phyloP scores from a whole-genome alignment of 1,140 invertebrate species.

The Polyergus mexicanus region DNA sequence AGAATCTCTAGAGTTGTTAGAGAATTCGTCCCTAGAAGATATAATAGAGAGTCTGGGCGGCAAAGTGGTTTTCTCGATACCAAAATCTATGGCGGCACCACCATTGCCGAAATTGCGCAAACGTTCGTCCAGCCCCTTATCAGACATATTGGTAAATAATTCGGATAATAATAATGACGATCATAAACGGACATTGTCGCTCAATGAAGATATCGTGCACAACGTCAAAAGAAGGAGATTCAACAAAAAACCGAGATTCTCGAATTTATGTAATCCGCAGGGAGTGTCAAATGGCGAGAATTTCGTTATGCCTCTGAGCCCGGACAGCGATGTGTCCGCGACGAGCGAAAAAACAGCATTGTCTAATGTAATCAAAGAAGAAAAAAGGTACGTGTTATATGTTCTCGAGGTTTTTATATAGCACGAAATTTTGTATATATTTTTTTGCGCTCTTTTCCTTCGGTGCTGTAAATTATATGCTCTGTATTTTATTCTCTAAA shows the following conservation, averaged over 20 bases:
- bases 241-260: slow-evolving; percentile 76
- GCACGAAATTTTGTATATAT: background rate
- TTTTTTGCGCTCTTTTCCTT: slow-evolving; percentile 17
- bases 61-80: slow-evolving; percentile 66
- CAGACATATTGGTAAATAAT: slow-evolving; percentile 81
- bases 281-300: slow-evolving; percentile 82
- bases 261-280: slow-evolving; percentile 68
- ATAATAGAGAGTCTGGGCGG: slow-evolving; percentile 77
- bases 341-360: slow-evolving; percentile 82
- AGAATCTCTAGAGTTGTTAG: slow-evolving; percentile 62
- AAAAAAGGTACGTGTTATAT: slow-evolving; percentile 80
- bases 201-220: slow-evolving; percentile 65
- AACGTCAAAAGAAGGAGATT: slow-evolving; percentile 79
- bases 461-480: slow-evolving; percentile 29
- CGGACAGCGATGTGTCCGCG: slow-evolving; percentile 85
- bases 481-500: slow-evolving; percentile 1
- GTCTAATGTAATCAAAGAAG: slow-evolving; percentile 79
- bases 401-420: slow-evolving; percentile 22
- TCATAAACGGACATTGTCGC: slow-evolving; percentile 60
- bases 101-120: slow-evolving; percentile 77
- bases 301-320: slow-evolving; percentile 85
- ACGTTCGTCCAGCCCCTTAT: slow-evolving; percentile 79
- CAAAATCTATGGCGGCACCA: slow-evolving; percentile 77
- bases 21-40: slow-evolving; percentile 69
- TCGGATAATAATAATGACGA: slow-evolving; percentile 83